phyloP scores from a whole-genome alignment of 2,113 vertebrate genomes.

The Manacus vitellinus region DNA sequence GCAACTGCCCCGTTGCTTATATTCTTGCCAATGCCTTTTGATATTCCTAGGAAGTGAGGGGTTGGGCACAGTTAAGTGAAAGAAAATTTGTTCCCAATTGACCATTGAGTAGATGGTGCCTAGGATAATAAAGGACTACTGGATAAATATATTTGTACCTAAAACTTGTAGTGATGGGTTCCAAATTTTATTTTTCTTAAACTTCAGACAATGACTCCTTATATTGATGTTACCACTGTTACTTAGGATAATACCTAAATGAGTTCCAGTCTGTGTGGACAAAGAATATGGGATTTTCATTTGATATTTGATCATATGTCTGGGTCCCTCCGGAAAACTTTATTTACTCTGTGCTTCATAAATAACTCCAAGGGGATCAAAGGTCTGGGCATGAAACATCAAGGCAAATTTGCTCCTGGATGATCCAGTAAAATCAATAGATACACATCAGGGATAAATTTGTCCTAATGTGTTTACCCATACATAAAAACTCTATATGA shows the following conservation, averaged over 20 bases:
- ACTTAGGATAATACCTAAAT: background rate
- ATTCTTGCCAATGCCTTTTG: background rate
- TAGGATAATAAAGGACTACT: background rate
- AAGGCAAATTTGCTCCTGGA: background rate
- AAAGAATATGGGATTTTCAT: background rate
- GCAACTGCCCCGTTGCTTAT: accelerated
- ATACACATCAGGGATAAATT: constrained; percentile 13
- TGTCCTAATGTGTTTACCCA: background rate
- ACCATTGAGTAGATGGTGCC: background rate
- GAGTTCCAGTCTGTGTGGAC: background rate
- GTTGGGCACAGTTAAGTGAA: background rate
- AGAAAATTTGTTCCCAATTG: background rate
- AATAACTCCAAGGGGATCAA: background rate
- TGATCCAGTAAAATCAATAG: background rate
- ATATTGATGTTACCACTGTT: background rate
- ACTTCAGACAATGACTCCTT: background rate
- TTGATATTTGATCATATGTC: background rate
- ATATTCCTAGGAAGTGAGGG: background rate
- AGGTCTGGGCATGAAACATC: background rate
- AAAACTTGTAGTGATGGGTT: background rate
- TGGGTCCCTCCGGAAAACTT: background rate
- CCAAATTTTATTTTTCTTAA: background rate
- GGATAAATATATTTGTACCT: background rate
- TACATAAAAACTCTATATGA: background rate
- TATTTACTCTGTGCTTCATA: background rate